A percentile compares a stretch with the other conserved stretches of the same genome.
phyloP scores from a whole-genome alignment of 2,113 vertebrate genomes.

The Galbula dea region DNA sequence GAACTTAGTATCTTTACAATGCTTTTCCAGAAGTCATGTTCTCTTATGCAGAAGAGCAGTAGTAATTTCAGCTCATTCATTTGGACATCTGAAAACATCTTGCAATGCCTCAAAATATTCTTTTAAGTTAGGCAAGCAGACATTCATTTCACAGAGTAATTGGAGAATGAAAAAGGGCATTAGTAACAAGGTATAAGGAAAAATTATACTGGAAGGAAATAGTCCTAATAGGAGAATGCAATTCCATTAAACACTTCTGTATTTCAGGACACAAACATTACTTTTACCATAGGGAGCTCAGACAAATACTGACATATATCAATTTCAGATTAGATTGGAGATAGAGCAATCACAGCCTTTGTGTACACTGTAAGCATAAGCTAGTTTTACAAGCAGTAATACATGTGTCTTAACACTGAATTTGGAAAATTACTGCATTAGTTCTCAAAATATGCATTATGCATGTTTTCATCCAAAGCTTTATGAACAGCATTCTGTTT shows the following conservation, averaged over 20 bases:
- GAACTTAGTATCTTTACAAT: neutral
- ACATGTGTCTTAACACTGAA: neutral
- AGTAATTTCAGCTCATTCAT: neutral
- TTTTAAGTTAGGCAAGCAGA: neutral
- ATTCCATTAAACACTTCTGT: neutral
- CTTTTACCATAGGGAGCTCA: neutral
- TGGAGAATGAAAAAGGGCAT: neutral
- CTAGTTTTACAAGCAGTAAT: conserved; percentile 6
- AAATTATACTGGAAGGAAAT: neutral
- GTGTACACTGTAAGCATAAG: neutral
- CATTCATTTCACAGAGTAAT: neutral
- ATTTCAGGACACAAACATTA: neutral
- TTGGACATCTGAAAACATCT: neutral
- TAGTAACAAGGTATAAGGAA: neutral
- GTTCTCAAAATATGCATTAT: neutral
- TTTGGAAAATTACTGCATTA: neutral
- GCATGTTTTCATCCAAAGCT: neutral
- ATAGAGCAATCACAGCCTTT: neutral
- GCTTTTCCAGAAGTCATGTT: neutral
- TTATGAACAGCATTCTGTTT: neutral
- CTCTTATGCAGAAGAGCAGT: neutral
- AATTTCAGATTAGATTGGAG: neutral
- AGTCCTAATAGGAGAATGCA: neutral
- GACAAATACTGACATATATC: neutral
- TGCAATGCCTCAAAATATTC: neutral